phyloP scores from a whole-genome alignment of 2,797 vertebrate genomes.

The Xerus rutilus region DNA sequence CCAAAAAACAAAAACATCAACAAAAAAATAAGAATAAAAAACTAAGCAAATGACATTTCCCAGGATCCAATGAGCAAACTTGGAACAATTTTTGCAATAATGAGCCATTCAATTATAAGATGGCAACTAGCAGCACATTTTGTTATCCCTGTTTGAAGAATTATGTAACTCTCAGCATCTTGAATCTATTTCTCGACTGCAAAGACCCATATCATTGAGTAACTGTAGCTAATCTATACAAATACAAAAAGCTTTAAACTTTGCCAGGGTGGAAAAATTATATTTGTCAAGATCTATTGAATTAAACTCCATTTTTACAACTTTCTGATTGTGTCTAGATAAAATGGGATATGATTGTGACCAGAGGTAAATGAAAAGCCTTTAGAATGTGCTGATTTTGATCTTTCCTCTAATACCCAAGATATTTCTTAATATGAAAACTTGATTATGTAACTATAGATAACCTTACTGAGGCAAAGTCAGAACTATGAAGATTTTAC shows the following conservation, averaged over 20 bases:
- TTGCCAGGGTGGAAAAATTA: constrained; percentile 39
- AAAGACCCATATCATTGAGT: constrained; percentile 43
- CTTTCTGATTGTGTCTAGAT: constrained; percentile 44
- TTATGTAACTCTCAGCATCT: neutral
- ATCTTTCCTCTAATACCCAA: neutral
- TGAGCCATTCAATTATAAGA: neutral
- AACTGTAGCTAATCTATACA: neutral
- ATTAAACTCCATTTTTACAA: constrained; percentile 37
- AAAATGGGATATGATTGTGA: constrained; percentile 47
- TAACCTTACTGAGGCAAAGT: neutral
- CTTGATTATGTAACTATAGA: neutral
- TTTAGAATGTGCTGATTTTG: constrained; percentile 45
- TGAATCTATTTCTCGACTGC: neutral
- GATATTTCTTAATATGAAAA: constrained; percentile 54
- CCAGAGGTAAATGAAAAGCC: constrained; percentile 21
- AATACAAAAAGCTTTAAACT: constrained; percentile 56
- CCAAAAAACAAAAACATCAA: too few species aligned
- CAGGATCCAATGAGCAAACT: neutral
- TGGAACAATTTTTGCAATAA: neutral
- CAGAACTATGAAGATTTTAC: neutral
- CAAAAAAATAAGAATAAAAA: constrained; percentile 24
- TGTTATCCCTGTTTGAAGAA: constrained; percentile 24
- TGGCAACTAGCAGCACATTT: neutral
- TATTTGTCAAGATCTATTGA: constrained; percentile 40
- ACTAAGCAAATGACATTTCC: neutral